These are phyloP conservation scores for Perdita meconis DNA, from an alignment of 2,888 invertebrate genomes.

Conservation along the genomic window DNA sequence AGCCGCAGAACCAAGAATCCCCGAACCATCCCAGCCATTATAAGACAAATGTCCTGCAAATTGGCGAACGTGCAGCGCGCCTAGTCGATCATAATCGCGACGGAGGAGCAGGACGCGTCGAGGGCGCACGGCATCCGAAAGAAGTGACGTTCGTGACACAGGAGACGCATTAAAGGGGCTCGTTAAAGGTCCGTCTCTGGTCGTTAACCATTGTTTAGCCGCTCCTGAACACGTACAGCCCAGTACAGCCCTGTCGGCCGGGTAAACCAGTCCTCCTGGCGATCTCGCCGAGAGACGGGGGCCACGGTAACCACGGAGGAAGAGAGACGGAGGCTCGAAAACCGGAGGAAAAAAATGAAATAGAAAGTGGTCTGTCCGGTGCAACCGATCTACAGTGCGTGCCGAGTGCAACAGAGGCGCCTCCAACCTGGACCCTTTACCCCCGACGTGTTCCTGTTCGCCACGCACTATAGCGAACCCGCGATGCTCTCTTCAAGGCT, in stretches of 20 bases:
- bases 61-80: not conserved
- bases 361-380: slow-evolving; percentile 84
- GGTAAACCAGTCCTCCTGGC: slow-evolving; percentile 74
- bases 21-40: not conserved
- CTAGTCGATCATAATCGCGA: slow-evolving; percentile 10
- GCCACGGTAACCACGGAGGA: slow-evolving; percentile 1
- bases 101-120: not conserved
- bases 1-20: not conserved
- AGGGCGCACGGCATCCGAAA: slow-evolving; percentile 20
- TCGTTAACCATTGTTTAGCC: slow-evolving; percentile 71
- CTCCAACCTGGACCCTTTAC: slow-evolving; percentile 65
- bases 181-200: slow-evolving; percentile 64
- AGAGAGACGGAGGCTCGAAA: slow-evolving; percentile 34
- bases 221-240: slow-evolving; percentile 68
- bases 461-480: slow-evolving; percentile 68
- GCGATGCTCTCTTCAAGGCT: slow-evolving; percentile 76
- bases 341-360: slow-evolving; percentile 76
- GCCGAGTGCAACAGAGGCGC: slow-evolving; percentile 73
- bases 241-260: slow-evolving; percentile 71
- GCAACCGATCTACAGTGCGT: slow-evolving; percentile 78
- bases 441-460: slow-evolving; percentile 74
- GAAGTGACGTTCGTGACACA: slow-evolving; percentile 53
- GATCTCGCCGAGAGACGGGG: slow-evolving; percentile 28
- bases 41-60: slow-evolving; percentile 4
- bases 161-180: slow-evolving; percentile 58